Evolutionary conservation across 2,888 invertebrate genomes (phyloP), one percentile per base, ranked within the genome.

Genomic region (Tinea trinotella): DNA sequence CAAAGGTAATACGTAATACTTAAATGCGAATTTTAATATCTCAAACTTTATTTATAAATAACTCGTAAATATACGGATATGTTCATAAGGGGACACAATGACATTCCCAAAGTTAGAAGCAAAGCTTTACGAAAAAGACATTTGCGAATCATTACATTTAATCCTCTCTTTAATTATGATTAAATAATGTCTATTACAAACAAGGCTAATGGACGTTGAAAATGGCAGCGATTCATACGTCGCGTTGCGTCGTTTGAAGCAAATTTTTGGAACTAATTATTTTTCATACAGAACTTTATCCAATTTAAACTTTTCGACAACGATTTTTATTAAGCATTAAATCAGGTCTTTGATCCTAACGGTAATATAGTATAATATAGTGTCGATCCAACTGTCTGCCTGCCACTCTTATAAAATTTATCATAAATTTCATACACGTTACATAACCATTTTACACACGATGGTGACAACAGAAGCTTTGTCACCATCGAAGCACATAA

Each of bases 401-500:
- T 24, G 9, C 24, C 5, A 24, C 24, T 24, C 24, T 24, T 5
- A 5, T 7, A 7, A 9, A 9, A 24, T 5, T 24, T 24, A 9
- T 24, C 9, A 24, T 24, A 5, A 7, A 24, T 24, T 40, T 13
- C 40, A 40, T 40, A 40, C n/a, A 40, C 2, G 2, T 40, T 13
- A 24, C 24, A 5, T 24, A 24, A n/a, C n/a, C 24, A 24, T 24
- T 24, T 24, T 24, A 5, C 6, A 24, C 9, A 24, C 5, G 6
- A 24, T 7, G n/a, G n/a, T n/a, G 15, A 13, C 13, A 40, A 40
- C 13, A 40, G 40, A 40, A 40, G 40, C 40, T n/a, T 40, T 40
- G 40, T 40, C 40, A 40, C 40, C 40, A 40, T 13, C 13, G 40
- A 40, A 40, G 40, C 40, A 40, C 40, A 40, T 40, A 40, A 12